A percentile compares a stretch with the other conserved stretches of the same genome.
phyloP scores from a whole-genome alignment of 2,888 invertebrate genomes.

The Perithous albicinctus region DNA sequence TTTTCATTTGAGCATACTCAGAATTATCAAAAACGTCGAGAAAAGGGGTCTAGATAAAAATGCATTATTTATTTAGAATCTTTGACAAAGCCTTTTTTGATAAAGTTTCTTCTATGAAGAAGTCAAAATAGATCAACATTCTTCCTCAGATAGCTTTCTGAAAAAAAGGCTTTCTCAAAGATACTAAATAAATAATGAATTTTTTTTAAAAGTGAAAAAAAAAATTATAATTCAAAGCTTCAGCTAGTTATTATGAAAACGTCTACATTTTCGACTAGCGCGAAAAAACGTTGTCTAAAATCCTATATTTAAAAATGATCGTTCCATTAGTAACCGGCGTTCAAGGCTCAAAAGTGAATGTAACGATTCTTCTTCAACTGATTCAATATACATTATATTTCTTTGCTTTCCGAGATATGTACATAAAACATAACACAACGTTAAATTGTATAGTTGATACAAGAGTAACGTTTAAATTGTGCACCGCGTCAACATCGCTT shows the following conservation, averaged over 20 bases:
- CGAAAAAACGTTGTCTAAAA: not conserved
- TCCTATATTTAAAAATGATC: not conserved
- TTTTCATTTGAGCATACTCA: too few relatives aligned
- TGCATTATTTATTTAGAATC: too few relatives aligned
- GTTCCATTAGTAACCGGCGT: not conserved
- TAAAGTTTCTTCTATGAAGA: too few relatives aligned
- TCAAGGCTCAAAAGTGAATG: not conserved
- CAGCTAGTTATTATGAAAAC: not conserved
- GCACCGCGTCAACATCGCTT: not conserved
- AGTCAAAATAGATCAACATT: too few relatives aligned
- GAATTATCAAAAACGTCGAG: too few relatives aligned
- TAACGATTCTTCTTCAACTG: not conserved
- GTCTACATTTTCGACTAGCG: not conserved
- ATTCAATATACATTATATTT: constrained; percentile 32
- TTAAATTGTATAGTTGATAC: constrained; percentile 17
- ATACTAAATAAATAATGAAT: too few relatives aligned
- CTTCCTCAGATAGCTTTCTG: too few relatives aligned
- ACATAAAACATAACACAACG: constrained; percentile 56
- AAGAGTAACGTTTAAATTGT: constrained; percentile 8
- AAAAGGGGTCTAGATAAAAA: too few relatives aligned
- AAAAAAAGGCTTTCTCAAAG: too few relatives aligned
- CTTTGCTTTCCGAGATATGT: constrained; percentile 53
- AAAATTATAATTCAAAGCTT: not conserved
- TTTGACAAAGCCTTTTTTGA: too few relatives aligned
- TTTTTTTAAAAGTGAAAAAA: too few relatives aligned